Evolutionary conservation across 2,113 vertebrate genomes (phyloP), one percentile per base, ranked within the genome.

Genomic region (Orientallactaga bullata): DNA sequence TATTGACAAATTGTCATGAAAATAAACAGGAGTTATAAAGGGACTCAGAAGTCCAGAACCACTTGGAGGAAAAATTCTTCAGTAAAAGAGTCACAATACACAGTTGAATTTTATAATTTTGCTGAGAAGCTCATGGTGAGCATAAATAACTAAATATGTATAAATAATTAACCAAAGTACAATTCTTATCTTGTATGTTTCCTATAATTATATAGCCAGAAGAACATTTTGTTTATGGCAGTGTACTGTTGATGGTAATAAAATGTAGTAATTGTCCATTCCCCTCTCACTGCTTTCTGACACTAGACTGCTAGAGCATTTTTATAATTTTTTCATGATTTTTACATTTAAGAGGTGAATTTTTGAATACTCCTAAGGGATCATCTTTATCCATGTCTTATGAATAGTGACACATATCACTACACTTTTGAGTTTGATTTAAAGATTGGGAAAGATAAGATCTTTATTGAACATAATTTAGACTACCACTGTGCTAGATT

Each of bases 61-160:
- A 0, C 5, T 10, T 26, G 66, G 58, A 30, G 32, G 69, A 55
- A 30, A 65, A 88, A 58, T 7, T 5, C 15, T 78, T 94, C 83
- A 77, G 42, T 63, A 94, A 85, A 81, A 42, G 20, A 72, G 32
- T 89, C 68, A 92, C 42, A 55, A 80, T 13, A 15, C 85, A 77
- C 83, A 77, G 93, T 88, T 94, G 37, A 95, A 16, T 94, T 93
- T 95, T 86, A 93, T 88, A 65, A 88, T 91, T 94, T 95, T 73
- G 61, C 42, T 9, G 9, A 85, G n/a, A 93, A 87, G 65, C 16
- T 32, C 28, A 37, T 73, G 4, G 73, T 94, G 21, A 76, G 3
- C n/a, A 79, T 84, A 93, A 93, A 72, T 55, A 83, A 85, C 16
- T 85, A 91, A 93, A 26, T 84, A 73, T 77, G 3, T 23, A 88